A percentile compares a stretch with the other conserved stretches of the same genome.
Evolutionary conservation across 23 tunicate genomes (phyloP).

Genomic region (Botrylloides violaceus): DNA sequence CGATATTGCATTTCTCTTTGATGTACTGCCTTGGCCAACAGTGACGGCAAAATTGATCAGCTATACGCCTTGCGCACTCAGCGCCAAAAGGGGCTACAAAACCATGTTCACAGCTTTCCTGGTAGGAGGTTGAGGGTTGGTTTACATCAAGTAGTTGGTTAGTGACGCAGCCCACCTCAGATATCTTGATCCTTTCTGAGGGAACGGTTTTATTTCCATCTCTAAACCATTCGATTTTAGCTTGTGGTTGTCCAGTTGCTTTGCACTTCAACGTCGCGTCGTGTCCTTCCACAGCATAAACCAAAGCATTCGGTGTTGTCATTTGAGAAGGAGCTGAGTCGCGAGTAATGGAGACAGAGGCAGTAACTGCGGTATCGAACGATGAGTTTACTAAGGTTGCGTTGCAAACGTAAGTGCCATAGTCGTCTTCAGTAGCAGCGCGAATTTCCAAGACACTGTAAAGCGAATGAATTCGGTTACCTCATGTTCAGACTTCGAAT

Average conservation of each 20-base stretch:
- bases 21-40: too few species aligned
- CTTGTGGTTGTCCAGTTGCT: constrained; percentile 34
- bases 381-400: constrained; percentile 18
- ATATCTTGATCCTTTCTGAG: constrained; percentile 16
- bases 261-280: constrained; percentile 26
- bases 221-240: constrained; percentile 34
- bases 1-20: too few species aligned
- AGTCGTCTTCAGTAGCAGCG: constrained; percentile 38
- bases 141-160: too few species aligned
- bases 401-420: constrained; percentile 57
- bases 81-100: too few species aligned
- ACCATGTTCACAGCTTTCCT: too few species aligned
- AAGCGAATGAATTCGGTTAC: too few species aligned
- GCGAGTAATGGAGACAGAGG: constrained; percentile 3
- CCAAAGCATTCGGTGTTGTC: background rate
- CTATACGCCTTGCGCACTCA: too few species aligned
- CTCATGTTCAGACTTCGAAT: too few species aligned
- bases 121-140: too few species aligned
- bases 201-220: constrained; percentile 59
- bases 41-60: too few species aligned
- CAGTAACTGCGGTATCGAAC: background rate
- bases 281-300: constrained; percentile 32
- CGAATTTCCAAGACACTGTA: constrained; percentile 55
- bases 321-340: constrained; percentile 65
- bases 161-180: constrained; percentile 17